These are phyloP conservation scores for Coreoperca whiteheadi DNA, from an alignment of 2,113 vertebrate genomes.

Conservation along the genomic window DNA sequence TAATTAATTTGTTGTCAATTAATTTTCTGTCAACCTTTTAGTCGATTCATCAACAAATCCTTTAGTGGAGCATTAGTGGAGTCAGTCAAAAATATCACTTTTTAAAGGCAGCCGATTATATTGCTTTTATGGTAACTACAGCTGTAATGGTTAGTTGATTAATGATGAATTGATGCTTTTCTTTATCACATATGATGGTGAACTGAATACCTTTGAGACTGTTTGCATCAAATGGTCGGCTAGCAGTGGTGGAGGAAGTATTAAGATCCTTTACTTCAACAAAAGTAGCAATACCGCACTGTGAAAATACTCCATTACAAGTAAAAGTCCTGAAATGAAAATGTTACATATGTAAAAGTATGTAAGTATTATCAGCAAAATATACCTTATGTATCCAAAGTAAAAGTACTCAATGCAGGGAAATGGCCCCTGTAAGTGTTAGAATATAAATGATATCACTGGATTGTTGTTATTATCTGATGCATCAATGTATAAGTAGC, in stretches of 20 bases:
- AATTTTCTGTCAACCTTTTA: conserved; percentile 7
- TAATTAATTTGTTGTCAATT: neutral
- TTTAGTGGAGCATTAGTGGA: neutral
- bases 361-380: neutral
- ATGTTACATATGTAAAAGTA: neutral
- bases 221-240: neutral
- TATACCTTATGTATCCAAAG: neutral
- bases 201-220: neutral
- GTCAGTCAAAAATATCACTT: neutral
- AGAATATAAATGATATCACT: too few relatives aligned
- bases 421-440: too few relatives aligned
- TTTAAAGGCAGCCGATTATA: neutral
- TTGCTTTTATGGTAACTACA: neutral
- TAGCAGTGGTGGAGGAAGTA: neutral
- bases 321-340: neutral
- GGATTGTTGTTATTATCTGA: too few relatives aligned
- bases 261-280: neutral
- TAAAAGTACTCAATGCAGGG: neutral
- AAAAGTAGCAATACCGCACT: neutral
- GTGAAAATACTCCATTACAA: neutral
- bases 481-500: too few relatives aligned
- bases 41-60: neutral
- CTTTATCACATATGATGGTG: neutral
- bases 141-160: neutral
- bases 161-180: neutral